Evolutionary conservation across 2,888 invertebrate species (phyloP).

Genomic region (Melolontha melolontha): DNA sequence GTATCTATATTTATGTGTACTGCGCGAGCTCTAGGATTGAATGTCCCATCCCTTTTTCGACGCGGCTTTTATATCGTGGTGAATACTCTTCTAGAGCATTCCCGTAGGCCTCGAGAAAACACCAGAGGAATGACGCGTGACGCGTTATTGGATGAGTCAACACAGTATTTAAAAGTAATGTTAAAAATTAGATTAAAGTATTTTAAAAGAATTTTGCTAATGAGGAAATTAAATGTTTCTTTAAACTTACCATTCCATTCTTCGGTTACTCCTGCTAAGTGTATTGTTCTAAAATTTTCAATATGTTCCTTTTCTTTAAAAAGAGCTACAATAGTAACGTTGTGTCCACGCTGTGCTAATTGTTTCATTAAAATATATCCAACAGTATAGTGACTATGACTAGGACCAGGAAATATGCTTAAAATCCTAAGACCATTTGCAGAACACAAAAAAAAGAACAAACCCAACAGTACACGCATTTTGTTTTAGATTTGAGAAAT

Average conservation of each 20-base stretch:
- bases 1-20: too few relatives aligned
- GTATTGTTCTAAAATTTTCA: slow-evolving; percentile 59
- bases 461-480: neutral
- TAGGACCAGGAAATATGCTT: slow-evolving; percentile 52
- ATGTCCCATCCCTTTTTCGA: too few relatives aligned
- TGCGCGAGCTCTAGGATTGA: too few relatives aligned
- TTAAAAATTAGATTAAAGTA: too few relatives aligned
- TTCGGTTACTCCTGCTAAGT: slow-evolving; percentile 7
- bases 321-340: slow-evolving; percentile 58
- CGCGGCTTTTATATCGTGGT: too few relatives aligned
- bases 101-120: too few relatives aligned
- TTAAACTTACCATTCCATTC: slow-evolving; percentile 19
- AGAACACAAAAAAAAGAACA: neutral
- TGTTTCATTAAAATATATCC: slow-evolving; percentile 51
- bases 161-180: too few relatives aligned
- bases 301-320: slow-evolving; percentile 58
- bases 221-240: too few relatives aligned
- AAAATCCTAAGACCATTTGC: slow-evolving; percentile 47
- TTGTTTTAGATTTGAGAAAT: neutral
- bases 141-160: too few relatives aligned
- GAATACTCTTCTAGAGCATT: too few relatives aligned
- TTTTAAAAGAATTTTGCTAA: too few relatives aligned
- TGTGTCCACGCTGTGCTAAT: slow-evolving; percentile 62
- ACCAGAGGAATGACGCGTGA: too few relatives aligned
- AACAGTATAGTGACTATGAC: slow-evolving; percentile 52